phyloP scores from a whole-genome alignment of 2,113 vertebrate species.

The Cairina moschata region DNA sequence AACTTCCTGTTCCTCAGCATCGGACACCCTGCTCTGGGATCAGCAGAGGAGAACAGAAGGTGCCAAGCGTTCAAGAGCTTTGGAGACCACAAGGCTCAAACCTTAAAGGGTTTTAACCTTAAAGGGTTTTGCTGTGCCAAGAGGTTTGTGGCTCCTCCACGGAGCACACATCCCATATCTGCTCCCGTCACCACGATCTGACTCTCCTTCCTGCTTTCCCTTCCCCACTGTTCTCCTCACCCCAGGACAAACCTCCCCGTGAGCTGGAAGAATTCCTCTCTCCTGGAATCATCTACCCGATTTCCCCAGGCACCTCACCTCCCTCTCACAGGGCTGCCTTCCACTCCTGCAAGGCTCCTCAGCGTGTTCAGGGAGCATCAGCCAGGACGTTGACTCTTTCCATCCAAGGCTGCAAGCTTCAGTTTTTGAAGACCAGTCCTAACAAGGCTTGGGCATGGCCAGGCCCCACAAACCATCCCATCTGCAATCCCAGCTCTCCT shows the following conservation, averaged over 20 bases:
- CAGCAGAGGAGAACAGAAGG: neutral
- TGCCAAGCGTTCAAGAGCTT: neutral
- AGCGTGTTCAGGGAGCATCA: neutral
- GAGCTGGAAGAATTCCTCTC: neutral
- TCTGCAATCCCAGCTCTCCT: neutral
- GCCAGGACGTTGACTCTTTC: neutral
- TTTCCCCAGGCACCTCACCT: neutral
- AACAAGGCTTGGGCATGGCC: neutral
- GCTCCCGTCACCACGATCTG: fast-evolving
- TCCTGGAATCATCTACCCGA: neutral
- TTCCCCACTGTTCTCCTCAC: neutral
- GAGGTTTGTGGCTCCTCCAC: neutral
- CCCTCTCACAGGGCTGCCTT: neutral
- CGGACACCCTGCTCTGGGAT: neutral
- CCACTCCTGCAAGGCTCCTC: neutral
- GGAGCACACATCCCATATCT: neutral
- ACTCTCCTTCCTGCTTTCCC: neutral
- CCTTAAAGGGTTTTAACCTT: neutral
- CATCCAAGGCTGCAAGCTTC: neutral
- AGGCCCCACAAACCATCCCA: neutral
- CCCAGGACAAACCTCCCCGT: neutral
- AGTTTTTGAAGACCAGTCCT: neutral
- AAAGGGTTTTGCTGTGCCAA: neutral
- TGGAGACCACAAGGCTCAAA: neutral
- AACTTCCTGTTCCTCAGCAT: neutral